phyloP scores from a whole-genome alignment of 1,140 invertebrate species.

The Bombus consobrinus region DNA sequence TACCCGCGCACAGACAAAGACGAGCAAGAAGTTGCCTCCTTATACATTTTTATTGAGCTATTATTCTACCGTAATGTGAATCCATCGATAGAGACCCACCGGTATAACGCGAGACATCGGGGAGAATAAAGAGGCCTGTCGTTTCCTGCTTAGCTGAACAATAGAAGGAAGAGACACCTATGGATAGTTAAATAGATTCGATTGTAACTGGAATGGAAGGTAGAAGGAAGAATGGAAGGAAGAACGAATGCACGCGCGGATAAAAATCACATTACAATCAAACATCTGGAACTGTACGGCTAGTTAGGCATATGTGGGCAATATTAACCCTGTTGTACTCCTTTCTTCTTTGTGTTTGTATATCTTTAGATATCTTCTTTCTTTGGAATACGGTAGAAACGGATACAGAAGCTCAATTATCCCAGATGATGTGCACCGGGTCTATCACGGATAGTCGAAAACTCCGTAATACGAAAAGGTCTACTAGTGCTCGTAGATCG shows the following conservation, averaged over 20 bases:
- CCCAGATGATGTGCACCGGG: too few species aligned
- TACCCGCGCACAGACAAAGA: constrained; percentile 18
- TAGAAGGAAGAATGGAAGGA: not conserved
- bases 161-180: not conserved
- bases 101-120: constrained; percentile 19
- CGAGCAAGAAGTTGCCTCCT: constrained; percentile 21
- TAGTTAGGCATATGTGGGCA: not conserved
- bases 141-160: not conserved
- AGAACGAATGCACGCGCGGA: not conserved
- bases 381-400: not conserved
- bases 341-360: not conserved
- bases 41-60: constrained; percentile 61
- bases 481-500: too few species aligned
- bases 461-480: too few species aligned
- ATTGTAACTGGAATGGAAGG: not conserved
- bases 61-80: constrained; percentile 55
- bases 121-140: not conserved
- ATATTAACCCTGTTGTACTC: not conserved
- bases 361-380: not conserved
- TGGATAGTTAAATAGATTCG: constrained; percentile 18
- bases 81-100: constrained; percentile 44
- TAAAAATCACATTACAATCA: not conserved
- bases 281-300: not conserved
- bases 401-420: too few species aligned
- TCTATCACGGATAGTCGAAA: too few species aligned